These are phyloP conservation scores for Psix sp. DNA, from an alignment of 1,140 invertebrate genomes.

Conservation along the genomic window DNA sequence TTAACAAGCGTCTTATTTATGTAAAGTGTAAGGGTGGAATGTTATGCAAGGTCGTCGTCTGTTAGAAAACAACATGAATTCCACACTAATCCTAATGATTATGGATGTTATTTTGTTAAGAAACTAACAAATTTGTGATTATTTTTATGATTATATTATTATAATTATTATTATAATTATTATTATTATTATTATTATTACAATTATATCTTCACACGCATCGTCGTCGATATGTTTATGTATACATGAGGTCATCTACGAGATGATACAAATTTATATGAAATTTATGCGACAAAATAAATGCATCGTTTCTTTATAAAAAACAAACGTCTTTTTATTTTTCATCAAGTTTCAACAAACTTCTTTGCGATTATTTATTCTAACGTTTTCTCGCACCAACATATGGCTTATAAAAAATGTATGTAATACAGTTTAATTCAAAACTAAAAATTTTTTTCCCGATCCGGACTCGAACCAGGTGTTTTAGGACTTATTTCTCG, in stretches of 20 bases:
- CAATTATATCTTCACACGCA: constrained; percentile 52
- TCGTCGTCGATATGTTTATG: constrained; percentile 60
- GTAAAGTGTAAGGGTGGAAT: constrained; percentile 58
- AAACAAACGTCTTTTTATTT: neutral
- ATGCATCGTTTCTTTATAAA: constrained; percentile 54
- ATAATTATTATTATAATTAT: constrained; percentile 69
- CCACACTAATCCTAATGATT: constrained; percentile 70
- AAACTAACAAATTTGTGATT: constrained; percentile 73
- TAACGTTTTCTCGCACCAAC: neutral
- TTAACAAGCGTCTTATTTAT: constrained; percentile 63
- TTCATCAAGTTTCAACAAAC: neutral
- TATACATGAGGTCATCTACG: constrained; percentile 59
- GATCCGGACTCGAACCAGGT: constrained; percentile 80
- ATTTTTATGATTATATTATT: constrained; percentile 67
- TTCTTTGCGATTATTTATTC: neutral
- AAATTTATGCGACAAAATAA: constrained; percentile 61
- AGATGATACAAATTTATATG: constrained; percentile 66
- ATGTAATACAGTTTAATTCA: neutral
- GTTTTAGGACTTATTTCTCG: constrained; percentile 77
- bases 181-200: constrained; percentile 66
- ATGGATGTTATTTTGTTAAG: constrained; percentile 64
- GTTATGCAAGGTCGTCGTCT: constrained; percentile 35
- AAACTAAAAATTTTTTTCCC: constrained; percentile 54
- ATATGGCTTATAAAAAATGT: neutral
- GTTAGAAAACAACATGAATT: constrained; percentile 54